Percentiles rank a stretch among this genome's conserved stretches.
Evolutionary conservation across 2,888 invertebrate genomes (phyloP).

Genomic region (Micropterix aruncella): DNA sequence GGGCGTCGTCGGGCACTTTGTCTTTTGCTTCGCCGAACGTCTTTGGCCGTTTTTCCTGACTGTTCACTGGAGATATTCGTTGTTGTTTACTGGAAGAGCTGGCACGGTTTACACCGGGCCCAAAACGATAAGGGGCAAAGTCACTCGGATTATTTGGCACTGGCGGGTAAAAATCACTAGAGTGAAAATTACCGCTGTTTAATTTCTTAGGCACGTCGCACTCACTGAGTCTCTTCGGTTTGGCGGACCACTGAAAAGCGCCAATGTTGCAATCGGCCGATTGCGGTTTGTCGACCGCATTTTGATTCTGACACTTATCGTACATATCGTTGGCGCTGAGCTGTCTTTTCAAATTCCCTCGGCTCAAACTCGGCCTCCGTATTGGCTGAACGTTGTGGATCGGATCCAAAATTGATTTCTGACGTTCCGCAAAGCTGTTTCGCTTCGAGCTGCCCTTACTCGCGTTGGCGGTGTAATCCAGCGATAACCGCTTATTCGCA

Average conservation of each 20-base stretch:
- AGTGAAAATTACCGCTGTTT: not conserved
- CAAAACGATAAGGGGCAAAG: not conserved
- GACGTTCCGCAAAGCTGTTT: not conserved
- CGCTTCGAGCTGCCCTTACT: not conserved
- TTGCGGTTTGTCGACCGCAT: slow-evolving; percentile 30
- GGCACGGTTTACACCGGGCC: not conserved
- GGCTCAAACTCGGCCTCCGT: slow-evolving; percentile 18
- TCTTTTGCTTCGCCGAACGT: slow-evolving; percentile 36
- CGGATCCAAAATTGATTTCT: not conserved
- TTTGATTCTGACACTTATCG: slow-evolving; percentile 2
- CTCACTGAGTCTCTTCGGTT: slow-evolving; percentile 7
- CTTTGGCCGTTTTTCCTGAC: slow-evolving; percentile 17
- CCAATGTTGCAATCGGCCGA: slow-evolving; percentile 35
- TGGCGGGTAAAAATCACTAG: not conserved
- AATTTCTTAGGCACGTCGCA: slow-evolving; percentile 7
- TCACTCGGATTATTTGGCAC: not conserved
- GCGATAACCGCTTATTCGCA: not conserved
- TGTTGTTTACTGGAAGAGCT: not conserved
- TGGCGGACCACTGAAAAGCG: slow-evolving; percentile 12
- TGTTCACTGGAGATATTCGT: slow-evolving; percentile 9
- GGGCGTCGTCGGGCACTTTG: no score
- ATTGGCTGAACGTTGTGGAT: slow-evolving; percentile 12
- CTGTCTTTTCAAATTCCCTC: slow-evolving; percentile 21
- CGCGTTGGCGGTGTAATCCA: slow-evolving; percentile 2
- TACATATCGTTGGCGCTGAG: slow-evolving; percentile 26